Conservation (phyloP, 2,888 invertebrate genomes). For the Torymus texanus region DNA sequence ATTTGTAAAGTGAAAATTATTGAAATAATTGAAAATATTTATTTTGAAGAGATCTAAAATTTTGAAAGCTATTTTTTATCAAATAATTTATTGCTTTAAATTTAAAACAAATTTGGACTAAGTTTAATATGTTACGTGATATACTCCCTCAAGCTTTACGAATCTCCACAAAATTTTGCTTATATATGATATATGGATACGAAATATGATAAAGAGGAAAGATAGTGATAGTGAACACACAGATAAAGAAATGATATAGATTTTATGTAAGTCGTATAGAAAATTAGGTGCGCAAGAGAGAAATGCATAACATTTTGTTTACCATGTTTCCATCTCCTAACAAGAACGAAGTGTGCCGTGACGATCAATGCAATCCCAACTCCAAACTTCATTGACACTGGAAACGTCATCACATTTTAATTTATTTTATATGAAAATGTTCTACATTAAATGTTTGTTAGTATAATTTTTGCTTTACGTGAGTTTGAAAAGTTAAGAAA, state of each 20-base stretch:
- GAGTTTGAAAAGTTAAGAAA: slow-evolving; percentile 9
- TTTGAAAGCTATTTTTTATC: too few relatives aligned
- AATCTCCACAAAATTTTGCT: too few relatives aligned
- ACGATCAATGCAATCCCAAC: slow-evolving; percentile 89
- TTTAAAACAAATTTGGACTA: too few relatives aligned
- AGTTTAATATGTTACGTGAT: too few relatives aligned
- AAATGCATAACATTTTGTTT: slow-evolving; percentile 67
- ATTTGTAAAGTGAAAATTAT: too few relatives aligned
- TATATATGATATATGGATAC: too few relatives aligned
- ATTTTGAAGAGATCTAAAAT: too few relatives aligned
- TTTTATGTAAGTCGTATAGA: not conserved
- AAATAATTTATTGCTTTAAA: too few relatives aligned
- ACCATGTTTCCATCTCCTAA: slow-evolving; percentile 86
- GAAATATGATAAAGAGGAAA: not conserved
- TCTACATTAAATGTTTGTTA: slow-evolving; percentile 37
- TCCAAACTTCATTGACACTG: slow-evolving; percentile 91
- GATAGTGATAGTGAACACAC: slow-evolving; percentile 1
- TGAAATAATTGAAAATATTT: too few relatives aligned
- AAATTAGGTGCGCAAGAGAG: slow-evolving; percentile 56
- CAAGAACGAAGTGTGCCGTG: slow-evolving; percentile 90
- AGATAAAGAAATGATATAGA: slow-evolving; percentile 3
- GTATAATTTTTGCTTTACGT: not conserved
- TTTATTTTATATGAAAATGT: slow-evolving; percentile 55
- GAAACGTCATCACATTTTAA: slow-evolving; percentile 76
- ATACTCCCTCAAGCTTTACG: too few relatives aligned